A percentile compares a stretch with the other conserved stretches of the same genome.
Conservation (phyloP, 2,113 vertebrate genomes). For the Jaculus jaculus region DNA sequence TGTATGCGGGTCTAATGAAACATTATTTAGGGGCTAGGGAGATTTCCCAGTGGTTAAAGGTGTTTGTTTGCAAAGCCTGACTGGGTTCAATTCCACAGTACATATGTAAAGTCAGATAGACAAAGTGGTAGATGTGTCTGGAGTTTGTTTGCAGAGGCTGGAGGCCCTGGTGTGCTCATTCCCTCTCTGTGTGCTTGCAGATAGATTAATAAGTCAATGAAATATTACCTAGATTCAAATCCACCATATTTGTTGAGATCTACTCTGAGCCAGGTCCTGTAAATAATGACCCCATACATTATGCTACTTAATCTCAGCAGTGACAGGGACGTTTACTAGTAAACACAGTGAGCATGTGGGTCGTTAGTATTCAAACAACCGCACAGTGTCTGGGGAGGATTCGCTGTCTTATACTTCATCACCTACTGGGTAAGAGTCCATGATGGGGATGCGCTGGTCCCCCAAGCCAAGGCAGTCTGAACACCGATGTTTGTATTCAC, state of each 20-base stretch:
- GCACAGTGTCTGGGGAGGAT: neutral
- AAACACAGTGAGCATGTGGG: neutral
- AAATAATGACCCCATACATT: neutral
- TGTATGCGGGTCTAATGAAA: neutral
- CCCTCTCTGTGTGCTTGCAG: too few species aligned
- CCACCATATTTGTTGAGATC: neutral
- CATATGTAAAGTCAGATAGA: too few species aligned
- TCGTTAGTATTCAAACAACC: neutral
- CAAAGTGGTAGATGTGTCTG: too few species aligned
- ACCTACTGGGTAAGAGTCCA: neutral
- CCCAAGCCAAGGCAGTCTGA: neutral
- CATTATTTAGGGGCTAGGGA: neutral
- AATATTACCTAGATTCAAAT: neutral
- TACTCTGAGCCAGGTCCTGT: neutral
- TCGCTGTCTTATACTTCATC: neutral
- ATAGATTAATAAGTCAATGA: neutral
- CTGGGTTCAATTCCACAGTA: too few species aligned
- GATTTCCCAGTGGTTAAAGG: too few species aligned
- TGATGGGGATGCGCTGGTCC: neutral
- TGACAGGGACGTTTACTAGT: neutral
- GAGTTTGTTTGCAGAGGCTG: too few species aligned
- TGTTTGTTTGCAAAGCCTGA: too few species aligned
- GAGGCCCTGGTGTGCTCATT: too few species aligned
- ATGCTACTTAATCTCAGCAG: slow-evolving; percentile 9
- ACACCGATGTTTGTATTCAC: neutral